phyloP scores from a whole-genome alignment of 2,888 invertebrate genomes.

The Callinectes sapidus region DNA sequence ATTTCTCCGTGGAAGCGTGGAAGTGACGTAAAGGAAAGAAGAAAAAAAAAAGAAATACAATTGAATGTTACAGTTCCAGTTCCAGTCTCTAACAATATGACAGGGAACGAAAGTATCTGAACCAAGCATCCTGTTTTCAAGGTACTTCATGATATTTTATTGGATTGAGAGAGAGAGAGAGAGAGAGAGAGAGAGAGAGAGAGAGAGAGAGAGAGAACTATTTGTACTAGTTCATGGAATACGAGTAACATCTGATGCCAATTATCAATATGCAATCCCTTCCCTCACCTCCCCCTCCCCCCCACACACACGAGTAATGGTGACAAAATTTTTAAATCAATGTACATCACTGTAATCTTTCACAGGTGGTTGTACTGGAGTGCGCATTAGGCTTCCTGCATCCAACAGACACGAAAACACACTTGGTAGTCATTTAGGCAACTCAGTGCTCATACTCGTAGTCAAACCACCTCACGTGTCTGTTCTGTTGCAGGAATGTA shows the following conservation, averaged over 20 bases:
- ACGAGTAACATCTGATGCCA: background rate
- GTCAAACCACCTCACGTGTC: too few relatives aligned
- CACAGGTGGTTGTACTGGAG: background rate
- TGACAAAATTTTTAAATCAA: background rate
- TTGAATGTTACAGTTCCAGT: background rate
- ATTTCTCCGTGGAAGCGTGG: too few relatives aligned
- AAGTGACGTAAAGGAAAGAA: too few relatives aligned
- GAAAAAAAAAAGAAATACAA: too few relatives aligned
- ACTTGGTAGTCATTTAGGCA: background rate
- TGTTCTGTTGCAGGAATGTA: too few relatives aligned
- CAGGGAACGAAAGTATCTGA: background rate
- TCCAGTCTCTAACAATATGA: background rate
- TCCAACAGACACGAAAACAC: background rate
- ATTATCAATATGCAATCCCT: background rate
- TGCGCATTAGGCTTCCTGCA: background rate
- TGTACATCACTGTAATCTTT: too few relatives aligned
- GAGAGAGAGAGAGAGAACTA: constrained; percentile 34
- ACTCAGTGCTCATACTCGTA: too few relatives aligned
- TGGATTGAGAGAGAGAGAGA: too few relatives aligned
- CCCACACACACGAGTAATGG: background rate
- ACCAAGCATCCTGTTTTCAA: background rate
- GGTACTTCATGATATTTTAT: background rate
- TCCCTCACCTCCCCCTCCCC: too few relatives aligned
- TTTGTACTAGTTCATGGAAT: background rate
- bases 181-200: constrained; percentile 17